phyloP scores from a whole-genome alignment of 2,888 invertebrate species.

The Resseliella maxima region DNA sequence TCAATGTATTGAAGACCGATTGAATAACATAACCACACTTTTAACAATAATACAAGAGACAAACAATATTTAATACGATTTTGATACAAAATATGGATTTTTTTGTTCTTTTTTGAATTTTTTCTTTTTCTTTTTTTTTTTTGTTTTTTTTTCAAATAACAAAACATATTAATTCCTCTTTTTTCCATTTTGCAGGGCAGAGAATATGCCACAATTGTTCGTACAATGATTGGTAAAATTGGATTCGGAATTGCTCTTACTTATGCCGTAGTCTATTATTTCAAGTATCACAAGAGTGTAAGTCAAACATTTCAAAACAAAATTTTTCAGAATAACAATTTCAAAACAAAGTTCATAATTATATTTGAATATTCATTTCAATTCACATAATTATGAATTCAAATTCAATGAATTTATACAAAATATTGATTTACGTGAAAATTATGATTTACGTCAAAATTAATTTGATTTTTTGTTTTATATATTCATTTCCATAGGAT shows the following conservation, averaged over 20 bases:
- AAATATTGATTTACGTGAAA: no score
- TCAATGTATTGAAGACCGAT: not conserved
- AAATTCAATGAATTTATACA: no score
- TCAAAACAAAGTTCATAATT: no score
- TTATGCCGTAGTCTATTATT: conserved; percentile 77
- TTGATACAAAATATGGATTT: not conserved
- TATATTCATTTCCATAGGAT: conserved; percentile 69
- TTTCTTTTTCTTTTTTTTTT: conserved; percentile 56
- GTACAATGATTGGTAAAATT: conserved; percentile 75
- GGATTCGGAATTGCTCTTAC: conserved; percentile 69
- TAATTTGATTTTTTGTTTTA: no score
- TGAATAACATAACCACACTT: conserved; percentile 39
- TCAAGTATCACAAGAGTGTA: conserved; percentile 84
- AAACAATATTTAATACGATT: conserved; percentile 21
- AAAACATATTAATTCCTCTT: no score
- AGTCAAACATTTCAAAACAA: no score
- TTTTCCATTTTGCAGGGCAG: conserved; percentile 70
- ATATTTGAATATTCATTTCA: no score
- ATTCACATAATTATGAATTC: no score
- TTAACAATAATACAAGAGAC: not conserved
- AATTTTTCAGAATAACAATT: no score
- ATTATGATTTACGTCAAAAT: no score
- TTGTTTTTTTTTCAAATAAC: no score
- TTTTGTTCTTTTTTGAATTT: not conserved
- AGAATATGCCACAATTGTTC: conserved; percentile 70